Evolutionary conservation across 2,113 vertebrate genomes (phyloP).

Genomic region (Tiliqua scincoides): DNA sequence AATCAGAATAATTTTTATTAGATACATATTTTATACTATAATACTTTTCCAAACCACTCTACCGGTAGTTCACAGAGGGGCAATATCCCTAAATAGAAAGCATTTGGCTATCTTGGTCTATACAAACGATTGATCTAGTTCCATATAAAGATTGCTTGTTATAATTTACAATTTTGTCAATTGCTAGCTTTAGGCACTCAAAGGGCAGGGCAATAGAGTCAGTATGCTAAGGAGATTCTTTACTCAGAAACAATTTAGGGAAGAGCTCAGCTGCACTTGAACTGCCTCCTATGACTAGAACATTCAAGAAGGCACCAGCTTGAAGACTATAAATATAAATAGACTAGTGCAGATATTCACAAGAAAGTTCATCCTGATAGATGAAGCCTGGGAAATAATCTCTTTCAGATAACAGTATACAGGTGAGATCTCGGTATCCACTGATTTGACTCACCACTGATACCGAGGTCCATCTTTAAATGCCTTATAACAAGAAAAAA

Average conservation of each 20-base stretch:
- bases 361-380: not conserved
- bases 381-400: not conserved
- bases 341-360: not conserved
- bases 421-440: too few species aligned
- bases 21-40: not conserved
- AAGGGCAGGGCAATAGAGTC: not conserved
- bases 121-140: not conserved
- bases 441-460: too few species aligned
- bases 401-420: not conserved
- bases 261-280: not conserved
- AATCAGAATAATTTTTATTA: not conserved
- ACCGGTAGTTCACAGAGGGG: too few species aligned
- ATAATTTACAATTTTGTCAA: not conserved
- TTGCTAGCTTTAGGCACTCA: not conserved
- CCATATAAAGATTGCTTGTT: not conserved
- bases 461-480: too few species aligned
- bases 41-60: not conserved
- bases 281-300: not conserved
- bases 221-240: not conserved
- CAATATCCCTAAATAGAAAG: not conserved
- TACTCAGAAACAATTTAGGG: not conserved
- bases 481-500: too few species aligned
- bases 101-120: not conserved
- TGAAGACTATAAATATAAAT: not conserved
- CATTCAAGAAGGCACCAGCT: too few species aligned